phyloP scores from a whole-genome alignment of 2,888 invertebrate species.

The Pammene aurita region DNA sequence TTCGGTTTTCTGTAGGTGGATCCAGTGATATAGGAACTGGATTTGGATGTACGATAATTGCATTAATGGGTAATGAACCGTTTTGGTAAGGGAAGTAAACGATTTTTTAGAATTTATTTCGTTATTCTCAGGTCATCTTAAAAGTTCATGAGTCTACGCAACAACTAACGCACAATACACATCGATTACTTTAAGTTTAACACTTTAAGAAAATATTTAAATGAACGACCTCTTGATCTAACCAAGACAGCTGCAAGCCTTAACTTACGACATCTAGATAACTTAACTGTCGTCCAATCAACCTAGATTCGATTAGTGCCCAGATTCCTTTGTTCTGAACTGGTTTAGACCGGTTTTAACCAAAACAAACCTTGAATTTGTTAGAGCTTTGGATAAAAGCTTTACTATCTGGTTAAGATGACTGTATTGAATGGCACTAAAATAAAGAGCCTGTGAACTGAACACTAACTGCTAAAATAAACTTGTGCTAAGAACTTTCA shows the following conservation, averaged over 20 bases:
- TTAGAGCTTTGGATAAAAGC: constrained; percentile 20
- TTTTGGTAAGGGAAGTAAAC: neutral
- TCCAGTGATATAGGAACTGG: constrained; percentile 24
- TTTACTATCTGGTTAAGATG: constrained; percentile 6
- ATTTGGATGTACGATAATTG: constrained; percentile 5
- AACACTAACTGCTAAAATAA: neutral
- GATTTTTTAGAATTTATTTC: neutral
- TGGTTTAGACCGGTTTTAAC: constrained; percentile 42
- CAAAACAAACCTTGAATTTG: constrained; percentile 41
- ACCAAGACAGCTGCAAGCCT: constrained; percentile 26
- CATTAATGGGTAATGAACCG: neutral
- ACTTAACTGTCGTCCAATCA: constrained; percentile 64
- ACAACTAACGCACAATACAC: no score
- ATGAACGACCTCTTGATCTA: constrained; percentile 26
- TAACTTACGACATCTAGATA: constrained; percentile 40
- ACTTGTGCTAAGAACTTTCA: neutral
- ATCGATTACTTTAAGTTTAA: neutral
- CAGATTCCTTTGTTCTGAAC: constrained; percentile 62
- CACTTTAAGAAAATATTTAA: neutral
- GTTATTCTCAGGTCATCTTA: no score
- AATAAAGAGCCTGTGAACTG: no score
- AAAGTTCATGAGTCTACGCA: no score
- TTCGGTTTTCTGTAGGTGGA: constrained; percentile 18
- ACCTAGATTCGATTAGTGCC: constrained; percentile 55
- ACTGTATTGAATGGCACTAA: constrained; percentile 2